A percentile compares a stretch with the other conserved stretches of the same genome.
Evolutionary conservation across 2,888 invertebrate genomes (phyloP).

Genomic region (Plusia festucae): DNA sequence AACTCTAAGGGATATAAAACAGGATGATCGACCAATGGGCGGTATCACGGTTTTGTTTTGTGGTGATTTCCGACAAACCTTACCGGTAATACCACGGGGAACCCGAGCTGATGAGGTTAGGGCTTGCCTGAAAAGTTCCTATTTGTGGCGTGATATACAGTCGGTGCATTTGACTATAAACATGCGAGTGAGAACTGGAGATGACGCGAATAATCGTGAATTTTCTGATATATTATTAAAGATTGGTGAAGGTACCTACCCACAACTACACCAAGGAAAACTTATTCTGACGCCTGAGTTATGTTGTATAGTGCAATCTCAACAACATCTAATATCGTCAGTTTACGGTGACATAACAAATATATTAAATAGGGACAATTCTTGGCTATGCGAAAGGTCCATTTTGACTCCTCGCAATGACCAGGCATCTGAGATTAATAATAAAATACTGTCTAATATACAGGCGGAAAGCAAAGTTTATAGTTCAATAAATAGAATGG

Average conservation of each 20-base stretch:
- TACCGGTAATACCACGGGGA: slow-evolving; percentile 44
- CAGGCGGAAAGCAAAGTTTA: slow-evolving; percentile 22
- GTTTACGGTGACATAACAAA: slow-evolving; percentile 33
- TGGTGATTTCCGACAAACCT: slow-evolving; percentile 45
- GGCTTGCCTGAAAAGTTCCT: slow-evolving; percentile 31
- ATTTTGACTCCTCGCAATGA: slow-evolving; percentile 48
- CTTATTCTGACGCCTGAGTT: slow-evolving; percentile 29
- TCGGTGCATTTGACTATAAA: slow-evolving; percentile 38
- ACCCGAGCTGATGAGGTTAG: slow-evolving; percentile 30
- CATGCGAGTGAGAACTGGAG: slow-evolving; percentile 35
- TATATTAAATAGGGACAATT: slow-evolving; percentile 34
- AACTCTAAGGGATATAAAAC: slow-evolving; percentile 22
- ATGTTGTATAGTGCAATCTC: slow-evolving; percentile 33
- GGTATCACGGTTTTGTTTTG: slow-evolving; percentile 38
- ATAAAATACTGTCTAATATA: slow-evolving; percentile 21
- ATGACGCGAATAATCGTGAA: slow-evolving; percentile 30
- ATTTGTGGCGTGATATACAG: slow-evolving; percentile 29
- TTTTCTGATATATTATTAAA: slow-evolving; percentile 47
- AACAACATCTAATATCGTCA: slow-evolving; percentile 29
- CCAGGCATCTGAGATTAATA: slow-evolving; percentile 38
- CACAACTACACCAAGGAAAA: slow-evolving; percentile 30
- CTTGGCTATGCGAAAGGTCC: slow-evolving; percentile 46
- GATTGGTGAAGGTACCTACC: slow-evolving; percentile 41
- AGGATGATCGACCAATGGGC: slow-evolving; percentile 52
- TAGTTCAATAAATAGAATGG: slow-evolving; percentile 34